These are phyloP conservation scores for Thripadectes ignobilis DNA, from an alignment of 2,797 vertebrate species.

Conservation along the genomic window DNA sequence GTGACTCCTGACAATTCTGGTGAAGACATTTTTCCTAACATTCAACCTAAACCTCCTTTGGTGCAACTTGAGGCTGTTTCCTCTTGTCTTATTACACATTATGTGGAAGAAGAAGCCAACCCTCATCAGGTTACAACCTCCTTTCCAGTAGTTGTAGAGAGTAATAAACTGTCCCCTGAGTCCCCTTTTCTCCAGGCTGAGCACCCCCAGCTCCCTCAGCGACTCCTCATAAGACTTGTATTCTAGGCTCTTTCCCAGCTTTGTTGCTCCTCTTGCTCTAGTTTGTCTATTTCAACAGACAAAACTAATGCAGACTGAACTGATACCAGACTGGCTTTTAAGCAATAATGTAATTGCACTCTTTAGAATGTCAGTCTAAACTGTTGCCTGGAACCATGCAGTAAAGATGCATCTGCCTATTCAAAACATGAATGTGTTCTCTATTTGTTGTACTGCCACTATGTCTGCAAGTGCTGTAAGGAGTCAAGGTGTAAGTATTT, in stretches of 20 bases:
- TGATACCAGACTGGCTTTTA: neutral
- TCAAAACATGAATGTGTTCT: neutral
- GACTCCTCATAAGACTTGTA: neutral
- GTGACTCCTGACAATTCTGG: fast-evolving
- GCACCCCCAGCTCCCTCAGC: neutral
- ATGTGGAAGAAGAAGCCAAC: neutral
- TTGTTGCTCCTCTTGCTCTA: neutral
- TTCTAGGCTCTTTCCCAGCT: neutral
- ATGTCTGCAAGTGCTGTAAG: neutral
- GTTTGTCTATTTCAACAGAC: neutral
- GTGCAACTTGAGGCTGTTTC: neutral
- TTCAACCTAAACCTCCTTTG: neutral
- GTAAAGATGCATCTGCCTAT: neutral
- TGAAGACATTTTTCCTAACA: neutral
- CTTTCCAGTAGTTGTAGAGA: neutral
- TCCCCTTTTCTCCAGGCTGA: neutral
- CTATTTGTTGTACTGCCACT: neutral
- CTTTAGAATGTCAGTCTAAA: neutral
- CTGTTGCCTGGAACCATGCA: neutral
- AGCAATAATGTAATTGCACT: neutral
- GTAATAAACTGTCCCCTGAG: neutral
- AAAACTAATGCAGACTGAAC: neutral
- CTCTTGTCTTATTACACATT: neutral
- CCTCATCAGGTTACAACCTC: neutral
- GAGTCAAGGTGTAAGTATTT: neutral